phyloP scores from a whole-genome alignment of 2,113 vertebrate genomes.

The Cheirogaleus medius region DNA sequence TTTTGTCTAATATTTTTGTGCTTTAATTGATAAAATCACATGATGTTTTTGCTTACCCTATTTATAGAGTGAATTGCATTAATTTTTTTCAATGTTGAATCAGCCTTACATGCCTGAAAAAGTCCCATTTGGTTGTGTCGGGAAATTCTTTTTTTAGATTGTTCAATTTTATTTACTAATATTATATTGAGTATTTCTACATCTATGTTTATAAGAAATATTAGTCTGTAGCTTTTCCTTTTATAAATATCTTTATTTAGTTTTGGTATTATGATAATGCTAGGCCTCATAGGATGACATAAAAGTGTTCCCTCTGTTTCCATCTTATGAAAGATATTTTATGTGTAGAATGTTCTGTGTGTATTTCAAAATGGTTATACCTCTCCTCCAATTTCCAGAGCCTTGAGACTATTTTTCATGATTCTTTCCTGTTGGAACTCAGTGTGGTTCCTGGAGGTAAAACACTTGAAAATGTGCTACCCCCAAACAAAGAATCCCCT shows the following conservation, averaged over 20 bases:
- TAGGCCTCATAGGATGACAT: background rate
- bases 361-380: background rate
- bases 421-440: background rate
- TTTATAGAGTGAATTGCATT: background rate
- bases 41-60: background rate
- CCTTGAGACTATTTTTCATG: background rate
- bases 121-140: background rate
- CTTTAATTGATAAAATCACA: background rate
- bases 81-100: background rate
- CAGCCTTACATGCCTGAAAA: too few relatives aligned
- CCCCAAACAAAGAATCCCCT: background rate
- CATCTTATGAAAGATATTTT: background rate
- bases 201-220: too few relatives aligned
- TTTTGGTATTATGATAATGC: background rate
- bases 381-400: background rate
- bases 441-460: background rate
- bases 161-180: background rate
- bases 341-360: background rate
- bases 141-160: too few relatives aligned
- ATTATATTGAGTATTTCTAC: background rate
- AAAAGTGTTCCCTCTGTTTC: background rate
- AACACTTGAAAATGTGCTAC: background rate
- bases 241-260: background rate
- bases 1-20: background rate
- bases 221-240: background rate